Evolutionary conservation across 2,797 vertebrate genomes (phyloP).

Genomic region (Megaceryle alcyon): DNA sequence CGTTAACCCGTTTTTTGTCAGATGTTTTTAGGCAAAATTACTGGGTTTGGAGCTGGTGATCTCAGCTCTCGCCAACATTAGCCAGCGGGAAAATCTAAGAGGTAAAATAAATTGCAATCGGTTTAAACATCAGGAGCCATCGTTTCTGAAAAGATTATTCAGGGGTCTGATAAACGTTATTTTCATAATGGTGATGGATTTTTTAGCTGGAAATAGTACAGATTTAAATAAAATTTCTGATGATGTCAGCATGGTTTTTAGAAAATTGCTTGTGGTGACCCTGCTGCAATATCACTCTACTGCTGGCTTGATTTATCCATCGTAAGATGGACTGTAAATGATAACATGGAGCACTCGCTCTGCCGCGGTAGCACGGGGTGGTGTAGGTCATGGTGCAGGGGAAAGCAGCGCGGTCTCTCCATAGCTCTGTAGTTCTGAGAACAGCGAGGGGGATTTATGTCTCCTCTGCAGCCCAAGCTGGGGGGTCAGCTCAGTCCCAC

Average conservation of each 20-base stretch:
- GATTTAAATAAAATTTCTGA: conserved; percentile 57
- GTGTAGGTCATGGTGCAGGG: neutral
- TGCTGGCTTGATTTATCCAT: neutral
- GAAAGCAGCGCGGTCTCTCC: neutral
- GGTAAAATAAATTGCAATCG: neutral
- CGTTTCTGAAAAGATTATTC: conserved; percentile 42
- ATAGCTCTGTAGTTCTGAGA: neutral
- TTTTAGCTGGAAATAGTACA: conserved; percentile 30
- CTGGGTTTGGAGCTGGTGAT: neutral
- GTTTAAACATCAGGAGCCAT: neutral
- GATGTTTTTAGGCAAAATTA: conserved; percentile 36
- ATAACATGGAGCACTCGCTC: neutral
- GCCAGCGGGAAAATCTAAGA: neutral
- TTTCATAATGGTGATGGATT: conserved; percentile 55
- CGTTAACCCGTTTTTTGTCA: conserved; percentile 75
- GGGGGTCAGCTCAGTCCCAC: neutral
- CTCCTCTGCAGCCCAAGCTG: neutral
- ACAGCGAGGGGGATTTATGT: neutral
- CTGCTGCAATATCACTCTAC: neutral
- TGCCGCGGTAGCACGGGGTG: neutral
- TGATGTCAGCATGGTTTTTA: conserved; percentile 44
- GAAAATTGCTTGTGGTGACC: conserved; percentile 36
- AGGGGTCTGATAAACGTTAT: neutral
- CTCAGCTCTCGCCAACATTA: neutral
- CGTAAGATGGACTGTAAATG: neutral